These are phyloP conservation scores for Melipona quadrifasciata DNA, from an alignment of 1,140 invertebrate genomes.

Conservation along the genomic window DNA sequence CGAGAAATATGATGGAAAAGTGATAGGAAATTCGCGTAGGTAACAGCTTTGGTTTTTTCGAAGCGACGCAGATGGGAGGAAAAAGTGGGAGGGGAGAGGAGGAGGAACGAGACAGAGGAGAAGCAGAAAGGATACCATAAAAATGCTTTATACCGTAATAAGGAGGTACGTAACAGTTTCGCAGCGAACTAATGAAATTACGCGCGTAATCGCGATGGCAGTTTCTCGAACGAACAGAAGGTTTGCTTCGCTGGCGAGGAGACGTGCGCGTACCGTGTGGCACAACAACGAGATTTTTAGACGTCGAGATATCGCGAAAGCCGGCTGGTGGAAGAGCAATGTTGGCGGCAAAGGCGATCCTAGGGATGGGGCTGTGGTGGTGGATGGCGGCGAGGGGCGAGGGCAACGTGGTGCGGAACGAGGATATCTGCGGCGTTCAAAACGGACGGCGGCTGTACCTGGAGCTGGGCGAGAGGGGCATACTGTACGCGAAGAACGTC, in stretches of 20 bases:
- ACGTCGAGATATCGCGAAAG: not conserved
- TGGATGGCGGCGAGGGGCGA: slow-evolving; percentile 34
- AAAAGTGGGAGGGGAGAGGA: not conserved
- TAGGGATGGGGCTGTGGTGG: slow-evolving; percentile 24
- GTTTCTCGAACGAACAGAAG: slow-evolving; percentile 60
- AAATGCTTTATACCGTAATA: slow-evolving; percentile 69
- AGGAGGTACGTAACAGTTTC: slow-evolving; percentile 60
- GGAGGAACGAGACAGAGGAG: not conserved
- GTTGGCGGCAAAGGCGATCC: not conserved
- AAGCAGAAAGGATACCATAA: slow-evolving; percentile 61
- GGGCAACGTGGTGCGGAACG: slow-evolving; percentile 75
- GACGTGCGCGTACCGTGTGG: too few relatives aligned
- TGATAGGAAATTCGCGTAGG: too few relatives aligned
- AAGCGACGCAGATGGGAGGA: too few relatives aligned
- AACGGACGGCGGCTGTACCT: slow-evolving; percentile 84
- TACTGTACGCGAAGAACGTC: slow-evolving; percentile 83
- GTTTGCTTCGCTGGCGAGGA: slow-evolving; percentile 56
- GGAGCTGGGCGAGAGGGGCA: slow-evolving; percentile 84
- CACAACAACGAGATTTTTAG: slow-evolving; percentile 69
- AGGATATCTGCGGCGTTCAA: slow-evolving; percentile 84
- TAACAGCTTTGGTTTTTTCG: too few relatives aligned
- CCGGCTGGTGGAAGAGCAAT: not conserved
- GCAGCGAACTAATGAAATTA: slow-evolving; percentile 69
- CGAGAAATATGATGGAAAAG: too few relatives aligned
- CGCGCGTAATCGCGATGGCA: slow-evolving; percentile 52